Percentiles rank a stretch among this genome's conserved stretches.
Evolutionary conservation across 2,797 vertebrate species (phyloP).

Genomic region (Dendrocincla fuliginosa): DNA sequence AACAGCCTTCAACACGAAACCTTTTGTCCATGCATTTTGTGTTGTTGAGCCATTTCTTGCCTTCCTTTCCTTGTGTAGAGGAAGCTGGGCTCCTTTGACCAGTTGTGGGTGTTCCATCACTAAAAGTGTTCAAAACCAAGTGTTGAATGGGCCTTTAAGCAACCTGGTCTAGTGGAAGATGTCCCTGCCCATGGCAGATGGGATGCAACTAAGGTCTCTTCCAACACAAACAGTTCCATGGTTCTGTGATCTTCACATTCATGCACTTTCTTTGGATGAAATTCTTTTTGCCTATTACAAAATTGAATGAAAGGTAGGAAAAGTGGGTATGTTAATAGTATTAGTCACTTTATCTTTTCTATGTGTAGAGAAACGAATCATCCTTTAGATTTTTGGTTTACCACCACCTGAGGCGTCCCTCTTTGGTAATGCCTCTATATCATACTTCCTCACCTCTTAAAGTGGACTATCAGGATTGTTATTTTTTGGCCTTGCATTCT

Average conservation of each 20-base stretch:
- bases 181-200: background rate
- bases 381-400: background rate
- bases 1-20: background rate
- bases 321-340: background rate
- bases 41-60: background rate
- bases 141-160: background rate
- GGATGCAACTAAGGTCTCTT: background rate
- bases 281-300: background rate
- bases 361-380: rapidly evolving
- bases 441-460: background rate
- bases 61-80: background rate
- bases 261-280: rapidly evolving
- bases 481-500: background rate
- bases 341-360: background rate
- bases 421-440: background rate
- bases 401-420: no score
- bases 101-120: background rate
- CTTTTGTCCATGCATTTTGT: background rate
- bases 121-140: background rate
- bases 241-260: background rate
- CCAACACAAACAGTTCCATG: background rate
- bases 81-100: background rate
- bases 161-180: background rate
- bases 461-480: background rate
- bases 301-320: background rate